Conservation (phyloP, 2,113 vertebrate species). For the Diadophis punctatus region DNA sequence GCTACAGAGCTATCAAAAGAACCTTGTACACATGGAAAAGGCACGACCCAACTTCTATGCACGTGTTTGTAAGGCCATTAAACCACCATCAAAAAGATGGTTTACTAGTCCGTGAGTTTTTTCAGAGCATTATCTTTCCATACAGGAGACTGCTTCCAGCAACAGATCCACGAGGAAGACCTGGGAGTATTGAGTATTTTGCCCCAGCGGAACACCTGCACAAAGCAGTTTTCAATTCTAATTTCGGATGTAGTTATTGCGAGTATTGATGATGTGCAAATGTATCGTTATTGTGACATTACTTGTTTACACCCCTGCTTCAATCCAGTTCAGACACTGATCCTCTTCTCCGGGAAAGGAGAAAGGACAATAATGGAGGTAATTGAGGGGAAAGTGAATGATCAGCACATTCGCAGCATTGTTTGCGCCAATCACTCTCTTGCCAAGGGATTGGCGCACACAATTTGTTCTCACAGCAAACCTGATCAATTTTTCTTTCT, state of each 20-base stretch:
- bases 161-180: background rate
- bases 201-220: background rate
- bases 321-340: background rate
- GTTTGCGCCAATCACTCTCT: background rate
- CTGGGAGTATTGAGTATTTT: no score
- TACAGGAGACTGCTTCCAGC: background rate
- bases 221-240: background rate
- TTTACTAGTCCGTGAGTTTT: background rate
- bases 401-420: background rate
- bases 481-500: background rate
- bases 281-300: background rate
- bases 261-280: background rate
- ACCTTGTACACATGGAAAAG: background rate
- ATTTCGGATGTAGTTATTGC: background rate
- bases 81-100: background rate
- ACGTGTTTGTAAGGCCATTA: background rate
- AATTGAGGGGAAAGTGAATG: background rate
- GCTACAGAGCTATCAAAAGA: background rate
- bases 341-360: background rate
- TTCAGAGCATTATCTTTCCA: background rate
- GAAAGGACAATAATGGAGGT: background rate
- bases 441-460: constrained; percentile 6
- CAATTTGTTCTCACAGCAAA: constrained; percentile 1
- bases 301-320: background rate
- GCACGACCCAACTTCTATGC: background rate